A percentile compares a stretch with the other conserved stretches of the same genome.
Evolutionary conservation across 1,140 invertebrate genomes (phyloP).

Genomic region (Aphidius gifuensis): DNA sequence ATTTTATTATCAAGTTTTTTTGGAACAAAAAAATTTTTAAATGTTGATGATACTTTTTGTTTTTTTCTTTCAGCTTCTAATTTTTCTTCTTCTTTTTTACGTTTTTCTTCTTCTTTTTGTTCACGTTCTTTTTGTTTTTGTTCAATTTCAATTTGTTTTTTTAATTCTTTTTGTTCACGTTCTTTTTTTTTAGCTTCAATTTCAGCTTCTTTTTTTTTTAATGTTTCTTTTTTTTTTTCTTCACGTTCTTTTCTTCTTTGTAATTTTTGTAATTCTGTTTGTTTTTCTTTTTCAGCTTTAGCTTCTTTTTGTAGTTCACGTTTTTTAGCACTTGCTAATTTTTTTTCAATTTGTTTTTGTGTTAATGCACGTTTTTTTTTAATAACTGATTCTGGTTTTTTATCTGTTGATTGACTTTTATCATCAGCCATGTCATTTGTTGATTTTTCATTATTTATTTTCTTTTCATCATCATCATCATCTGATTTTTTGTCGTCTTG

Average conservation of each 20-base stretch:
- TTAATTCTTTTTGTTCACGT: conserved; percentile 36
- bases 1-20: conserved; percentile 58
- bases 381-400: no score
- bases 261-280: conserved; percentile 43
- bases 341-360: conserved; percentile 48
- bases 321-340: conserved; percentile 52
- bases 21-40: conserved; percentile 76
- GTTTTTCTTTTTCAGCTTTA: conserved; percentile 57
- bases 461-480: conserved; percentile 20
- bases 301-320: conserved; percentile 59
- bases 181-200: conserved; percentile 50
- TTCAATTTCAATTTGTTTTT: conserved; percentile 37
- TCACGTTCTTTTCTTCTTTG: conserved; percentile 56
- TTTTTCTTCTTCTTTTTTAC: conserved; percentile 60
- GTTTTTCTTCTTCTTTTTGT: conserved; percentile 59
- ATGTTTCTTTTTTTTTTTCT: conserved; percentile 49
- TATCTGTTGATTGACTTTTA: not conserved
- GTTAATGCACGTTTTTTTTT: conserved; percentile 37
- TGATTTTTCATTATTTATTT: conserved; percentile 26
- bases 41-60: conserved; percentile 70
- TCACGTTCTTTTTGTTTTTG: conserved; percentile 58
- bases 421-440: conserved; percentile 21
- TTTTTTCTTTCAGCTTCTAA: conserved; percentile 67
- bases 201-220: conserved; percentile 51
- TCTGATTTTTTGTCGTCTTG: conserved; percentile 22